A percentile compares a stretch with the other conserved stretches of the same genome.
These are phyloP conservation scores for Callocephalon fimbriatum DNA, from an alignment of 2,113 vertebrate species.

Conservation along the genomic window DNA sequence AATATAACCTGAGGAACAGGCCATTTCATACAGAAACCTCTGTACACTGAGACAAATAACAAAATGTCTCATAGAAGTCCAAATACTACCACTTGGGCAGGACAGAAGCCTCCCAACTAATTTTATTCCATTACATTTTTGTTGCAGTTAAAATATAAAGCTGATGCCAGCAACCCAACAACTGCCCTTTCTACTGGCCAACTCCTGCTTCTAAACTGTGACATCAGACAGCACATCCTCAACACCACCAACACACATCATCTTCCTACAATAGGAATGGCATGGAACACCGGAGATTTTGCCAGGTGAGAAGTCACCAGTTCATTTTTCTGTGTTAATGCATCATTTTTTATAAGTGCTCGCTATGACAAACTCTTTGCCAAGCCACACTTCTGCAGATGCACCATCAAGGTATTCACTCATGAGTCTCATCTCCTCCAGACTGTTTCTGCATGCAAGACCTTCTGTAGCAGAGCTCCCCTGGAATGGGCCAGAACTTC, in stretches of 20 bases:
- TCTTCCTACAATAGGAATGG: neutral
- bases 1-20: neutral
- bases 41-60: neutral
- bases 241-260: neutral
- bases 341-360: fast-evolving
- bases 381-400: neutral
- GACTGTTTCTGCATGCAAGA: neutral
- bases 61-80: neutral
- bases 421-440: neutral
- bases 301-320: neutral
- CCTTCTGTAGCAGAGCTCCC: neutral
- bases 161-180: neutral
- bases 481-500: neutral
- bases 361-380: neutral
- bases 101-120: neutral
- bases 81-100: neutral
- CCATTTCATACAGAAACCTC: neutral
- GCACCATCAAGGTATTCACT: too few species aligned
- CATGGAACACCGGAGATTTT: neutral
- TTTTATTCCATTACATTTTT: neutral
- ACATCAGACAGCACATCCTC: neutral
- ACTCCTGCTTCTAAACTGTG: neutral
- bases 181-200: neutral
- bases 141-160: neutral
- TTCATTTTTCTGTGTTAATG: neutral